Percentiles rank a stretch among this genome's conserved stretches.
Conservation (phyloP, 2,888 invertebrate genomes). For the Acrocyrtus sp. region DNA sequence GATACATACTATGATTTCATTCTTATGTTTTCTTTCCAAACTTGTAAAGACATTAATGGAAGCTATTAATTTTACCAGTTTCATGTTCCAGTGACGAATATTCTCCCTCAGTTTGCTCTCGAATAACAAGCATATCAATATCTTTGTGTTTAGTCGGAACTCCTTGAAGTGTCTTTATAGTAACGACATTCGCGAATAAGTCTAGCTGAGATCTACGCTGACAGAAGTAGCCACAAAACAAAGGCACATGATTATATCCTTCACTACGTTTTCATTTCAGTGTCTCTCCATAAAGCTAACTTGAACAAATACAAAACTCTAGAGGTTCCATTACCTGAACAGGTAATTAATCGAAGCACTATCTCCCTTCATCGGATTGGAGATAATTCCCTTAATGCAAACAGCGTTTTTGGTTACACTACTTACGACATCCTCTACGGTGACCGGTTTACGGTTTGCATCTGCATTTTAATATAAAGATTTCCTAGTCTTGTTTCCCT, state of each 20-base stretch:
- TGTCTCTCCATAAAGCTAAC: too few relatives aligned
- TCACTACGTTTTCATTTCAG: background rate
- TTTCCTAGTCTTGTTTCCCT: background rate
- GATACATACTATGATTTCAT: too few relatives aligned
- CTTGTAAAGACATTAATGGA: background rate
- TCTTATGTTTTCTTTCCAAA: background rate
- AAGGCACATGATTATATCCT: background rate
- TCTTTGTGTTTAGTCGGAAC: conserved; percentile 86
- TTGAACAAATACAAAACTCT: too few relatives aligned
- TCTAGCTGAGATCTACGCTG: conserved; percentile 74
- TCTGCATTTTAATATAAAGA: conserved; percentile 67
- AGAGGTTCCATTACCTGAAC: conserved; percentile 72
- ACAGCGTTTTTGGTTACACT: conserved; percentile 87
- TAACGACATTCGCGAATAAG: conserved; percentile 94
- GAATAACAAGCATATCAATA: conserved; percentile 95
- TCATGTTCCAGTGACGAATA: conserved; percentile 98
- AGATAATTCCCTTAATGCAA: conserved; percentile 86
- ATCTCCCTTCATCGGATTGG: conserved; percentile 91
- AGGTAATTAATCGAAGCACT: conserved; percentile 94
- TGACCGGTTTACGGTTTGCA: conserved; percentile 87
- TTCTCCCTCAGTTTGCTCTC: conserved; percentile 99
- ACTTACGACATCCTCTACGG: conserved; percentile 84
- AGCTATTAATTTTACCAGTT: conserved; percentile 70
- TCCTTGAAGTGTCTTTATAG: conserved; percentile 92
- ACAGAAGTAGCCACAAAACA: background rate